Evolutionary conservation across 2,888 invertebrate genomes (phyloP).

Genomic region (Temnothorax rugatulus): DNA sequence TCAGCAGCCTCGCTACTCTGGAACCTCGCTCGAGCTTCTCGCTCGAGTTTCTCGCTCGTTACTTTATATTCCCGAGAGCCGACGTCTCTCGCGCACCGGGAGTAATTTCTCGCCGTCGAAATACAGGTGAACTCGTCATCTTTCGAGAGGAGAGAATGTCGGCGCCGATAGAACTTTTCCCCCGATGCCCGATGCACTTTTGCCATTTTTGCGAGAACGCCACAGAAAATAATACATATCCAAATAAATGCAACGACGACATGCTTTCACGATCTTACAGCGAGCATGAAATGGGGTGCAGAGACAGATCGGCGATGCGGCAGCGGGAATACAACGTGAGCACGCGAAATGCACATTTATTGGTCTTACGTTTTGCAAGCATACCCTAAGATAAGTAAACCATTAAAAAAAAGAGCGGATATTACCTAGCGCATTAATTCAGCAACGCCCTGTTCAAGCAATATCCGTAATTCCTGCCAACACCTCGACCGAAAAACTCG

Average conservation of each 20-base stretch:
- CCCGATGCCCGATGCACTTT: constrained; percentile 7
- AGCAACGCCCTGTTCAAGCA: neutral
- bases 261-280: neutral
- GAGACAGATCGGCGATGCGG: neutral
- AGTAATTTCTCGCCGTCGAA: constrained; percentile 44
- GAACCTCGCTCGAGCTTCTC: neutral
- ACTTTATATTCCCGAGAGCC: constrained; percentile 17
- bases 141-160: neutral
- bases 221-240: constrained; percentile 1
- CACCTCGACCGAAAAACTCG: neutral
- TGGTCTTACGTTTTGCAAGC: neutral
- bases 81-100: neutral
- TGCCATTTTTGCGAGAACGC: neutral
- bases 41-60: neutral
- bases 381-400: neutral
- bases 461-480: neutral
- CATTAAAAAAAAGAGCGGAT: neutral
- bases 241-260: neutral
- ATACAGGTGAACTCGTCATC: constrained; percentile 23
- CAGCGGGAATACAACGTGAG: neutral
- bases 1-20: neutral
- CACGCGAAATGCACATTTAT: constrained; percentile 13
- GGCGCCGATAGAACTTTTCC: neutral
- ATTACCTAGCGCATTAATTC: constrained; percentile 14
- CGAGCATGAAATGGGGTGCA: neutral